Percentiles rank a stretch among this genome's conserved stretches.
Evolutionary conservation across 2,113 vertebrate species (phyloP).

Genomic region (Herpetotheres cachinnans): DNA sequence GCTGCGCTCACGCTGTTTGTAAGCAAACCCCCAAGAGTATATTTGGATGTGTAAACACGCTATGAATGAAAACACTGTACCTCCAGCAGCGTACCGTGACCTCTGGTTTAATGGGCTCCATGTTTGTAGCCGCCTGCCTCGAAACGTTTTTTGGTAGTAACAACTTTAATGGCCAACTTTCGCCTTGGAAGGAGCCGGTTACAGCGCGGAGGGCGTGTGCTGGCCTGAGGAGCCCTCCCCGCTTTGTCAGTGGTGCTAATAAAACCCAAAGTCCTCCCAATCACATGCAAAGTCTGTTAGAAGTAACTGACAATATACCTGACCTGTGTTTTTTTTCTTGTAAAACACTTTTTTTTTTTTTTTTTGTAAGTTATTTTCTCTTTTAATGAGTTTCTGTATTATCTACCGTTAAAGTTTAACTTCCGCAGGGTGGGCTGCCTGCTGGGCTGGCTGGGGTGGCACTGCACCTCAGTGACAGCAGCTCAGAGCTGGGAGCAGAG

Average conservation of each 20-base stretch:
- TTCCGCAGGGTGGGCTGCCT: not conserved
- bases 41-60: accelerated
- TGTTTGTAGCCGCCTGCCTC: accelerated
- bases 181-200: not conserved
- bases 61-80: accelerated
- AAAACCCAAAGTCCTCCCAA: not conserved
- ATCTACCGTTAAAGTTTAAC: not conserved
- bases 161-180: not conserved
- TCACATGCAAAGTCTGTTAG: not conserved
- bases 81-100: not conserved
- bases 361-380: not conserved
- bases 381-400: not conserved
- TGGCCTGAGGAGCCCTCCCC: not conserved
- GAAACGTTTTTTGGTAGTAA: not conserved
- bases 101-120: accelerated
- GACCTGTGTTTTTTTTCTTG: too few species aligned
- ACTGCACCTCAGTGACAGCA: accelerated
- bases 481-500: not conserved
- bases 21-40: too few species aligned
- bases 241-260: accelerated
- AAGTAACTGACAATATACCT: not conserved
- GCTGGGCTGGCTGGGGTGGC: not conserved
- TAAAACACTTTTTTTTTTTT: not conserved
- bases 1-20: too few species aligned
- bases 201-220: not conserved